Conservation (phyloP, 1,140 invertebrate genomes). For the Listronotus oregonensis region DNA sequence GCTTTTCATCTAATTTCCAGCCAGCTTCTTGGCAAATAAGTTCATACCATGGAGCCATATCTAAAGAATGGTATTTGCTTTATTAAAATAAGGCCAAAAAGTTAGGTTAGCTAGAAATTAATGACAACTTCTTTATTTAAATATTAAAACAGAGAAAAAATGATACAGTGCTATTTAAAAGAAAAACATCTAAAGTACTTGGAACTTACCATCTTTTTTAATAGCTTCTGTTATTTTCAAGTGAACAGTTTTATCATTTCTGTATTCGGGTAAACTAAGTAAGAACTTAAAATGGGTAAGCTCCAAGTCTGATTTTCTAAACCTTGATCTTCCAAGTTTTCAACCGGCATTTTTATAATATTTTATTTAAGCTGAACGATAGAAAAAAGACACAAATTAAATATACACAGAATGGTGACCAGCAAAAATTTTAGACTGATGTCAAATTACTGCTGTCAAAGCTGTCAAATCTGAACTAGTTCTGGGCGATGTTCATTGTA, state of each 20-base stretch:
- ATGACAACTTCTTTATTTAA: no score
- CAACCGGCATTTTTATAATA: constrained; percentile 69
- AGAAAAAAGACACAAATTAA: neutral
- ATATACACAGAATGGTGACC: constrained; percentile 1
- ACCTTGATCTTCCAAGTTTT: constrained; percentile 82
- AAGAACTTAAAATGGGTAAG: constrained; percentile 87
- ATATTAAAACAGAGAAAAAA: no score
- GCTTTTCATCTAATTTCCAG: constrained; percentile 76
- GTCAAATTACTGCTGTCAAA: constrained; percentile 11
- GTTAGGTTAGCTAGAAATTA: no score
- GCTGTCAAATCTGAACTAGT: neutral
- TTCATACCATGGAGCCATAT: constrained; percentile 99
- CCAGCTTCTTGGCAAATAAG: constrained; percentile 79
- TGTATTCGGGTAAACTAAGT: constrained; percentile 72
- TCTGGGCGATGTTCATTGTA: no score
- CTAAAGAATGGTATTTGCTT: constrained; percentile 47
- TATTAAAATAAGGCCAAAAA: neutral
- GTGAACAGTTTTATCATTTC: constrained; percentile 67
- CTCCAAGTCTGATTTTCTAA: constrained; percentile 84
- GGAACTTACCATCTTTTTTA: constrained; percentile 75
- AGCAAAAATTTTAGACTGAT: constrained; percentile 15
- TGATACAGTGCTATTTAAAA: neutral
- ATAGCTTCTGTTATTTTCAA: constrained; percentile 80
- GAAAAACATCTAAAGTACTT: constrained; percentile 8
- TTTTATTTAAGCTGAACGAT: constrained; percentile 11